These are phyloP conservation scores for Ascidia mentula DNA, from an alignment of 23 tunicate species.

Conservation along the genomic window DNA sequence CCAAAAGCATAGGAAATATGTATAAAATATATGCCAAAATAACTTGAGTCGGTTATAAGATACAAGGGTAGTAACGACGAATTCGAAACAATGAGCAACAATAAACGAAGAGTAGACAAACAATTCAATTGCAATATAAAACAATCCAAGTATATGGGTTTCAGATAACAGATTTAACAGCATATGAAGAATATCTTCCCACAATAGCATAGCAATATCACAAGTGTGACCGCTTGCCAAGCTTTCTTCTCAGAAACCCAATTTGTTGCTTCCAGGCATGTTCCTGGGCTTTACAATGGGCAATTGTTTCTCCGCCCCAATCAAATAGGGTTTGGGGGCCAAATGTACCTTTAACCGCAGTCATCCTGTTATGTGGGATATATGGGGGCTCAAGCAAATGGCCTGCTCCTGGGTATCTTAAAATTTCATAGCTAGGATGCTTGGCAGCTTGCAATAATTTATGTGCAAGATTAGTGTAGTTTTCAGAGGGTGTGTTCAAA, in stretches of 20 bases:
- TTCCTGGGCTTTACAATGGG: conserved; percentile 75
- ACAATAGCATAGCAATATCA: neutral
- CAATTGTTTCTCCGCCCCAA: conserved; percentile 63
- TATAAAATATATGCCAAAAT: no score
- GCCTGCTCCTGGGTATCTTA: conserved; percentile 50
- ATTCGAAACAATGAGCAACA: neutral
- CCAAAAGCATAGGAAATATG: no score
- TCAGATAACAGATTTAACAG: neutral
- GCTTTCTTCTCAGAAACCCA: conserved; percentile 23
- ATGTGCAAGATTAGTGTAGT: conserved; percentile 14
- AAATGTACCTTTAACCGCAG: neutral
- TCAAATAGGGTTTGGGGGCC: neutral
- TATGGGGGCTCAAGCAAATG: conserved; percentile 58
- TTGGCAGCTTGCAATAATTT: conserved; percentile 18
- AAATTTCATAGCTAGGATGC: conserved; percentile 37
- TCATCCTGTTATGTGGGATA: conserved; percentile 11
- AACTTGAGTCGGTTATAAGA: no score
- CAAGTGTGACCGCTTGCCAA: neutral
- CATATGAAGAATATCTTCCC: neutral
- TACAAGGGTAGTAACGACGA: no score
- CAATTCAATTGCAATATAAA: no score
- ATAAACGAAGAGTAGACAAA: no score
- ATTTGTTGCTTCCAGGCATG: conserved; percentile 64
- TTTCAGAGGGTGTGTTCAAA: conserved; percentile 3
- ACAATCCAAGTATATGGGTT: neutral